Evolutionary conservation across 2,113 vertebrate species (phyloP).

Genomic region (Saguinus imperator): DNA sequence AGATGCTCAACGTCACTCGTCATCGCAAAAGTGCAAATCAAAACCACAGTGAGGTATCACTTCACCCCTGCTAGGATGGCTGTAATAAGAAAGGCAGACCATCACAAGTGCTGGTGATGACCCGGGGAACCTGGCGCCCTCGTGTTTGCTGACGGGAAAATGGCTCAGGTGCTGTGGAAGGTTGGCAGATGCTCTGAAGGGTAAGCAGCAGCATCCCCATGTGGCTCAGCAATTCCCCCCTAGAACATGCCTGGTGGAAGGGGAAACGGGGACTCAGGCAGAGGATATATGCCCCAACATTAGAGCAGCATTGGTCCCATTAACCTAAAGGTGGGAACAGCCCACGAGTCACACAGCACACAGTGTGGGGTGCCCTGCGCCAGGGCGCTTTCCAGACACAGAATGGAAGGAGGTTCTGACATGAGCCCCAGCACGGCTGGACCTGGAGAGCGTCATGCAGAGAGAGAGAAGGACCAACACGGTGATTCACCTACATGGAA

Average conservation of each 20-base stretch:
- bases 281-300: no score
- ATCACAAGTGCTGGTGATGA: background rate
- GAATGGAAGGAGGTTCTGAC: background rate
- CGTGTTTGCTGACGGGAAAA: accelerated
- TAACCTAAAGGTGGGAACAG: background rate
- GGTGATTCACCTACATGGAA: background rate
- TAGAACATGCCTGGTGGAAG: no score
- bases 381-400: background rate
- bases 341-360: background rate
- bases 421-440: no score
- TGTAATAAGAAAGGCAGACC: background rate
- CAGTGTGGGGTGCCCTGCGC: no score
- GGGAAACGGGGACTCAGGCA: no score
- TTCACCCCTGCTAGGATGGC: background rate
- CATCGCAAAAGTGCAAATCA: background rate
- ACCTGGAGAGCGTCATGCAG: background rate
- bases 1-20: background rate
- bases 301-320: no score
- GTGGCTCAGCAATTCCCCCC: background rate
- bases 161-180: background rate
- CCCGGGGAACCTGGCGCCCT: background rate
- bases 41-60: background rate
- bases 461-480: background rate
- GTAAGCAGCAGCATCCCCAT: background rate
- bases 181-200: background rate